Percentiles rank a stretch among this genome's conserved stretches.
Evolutionary conservation across 2,888 invertebrate genomes (phyloP).

Genomic region (Heliconius ethilla): DNA sequence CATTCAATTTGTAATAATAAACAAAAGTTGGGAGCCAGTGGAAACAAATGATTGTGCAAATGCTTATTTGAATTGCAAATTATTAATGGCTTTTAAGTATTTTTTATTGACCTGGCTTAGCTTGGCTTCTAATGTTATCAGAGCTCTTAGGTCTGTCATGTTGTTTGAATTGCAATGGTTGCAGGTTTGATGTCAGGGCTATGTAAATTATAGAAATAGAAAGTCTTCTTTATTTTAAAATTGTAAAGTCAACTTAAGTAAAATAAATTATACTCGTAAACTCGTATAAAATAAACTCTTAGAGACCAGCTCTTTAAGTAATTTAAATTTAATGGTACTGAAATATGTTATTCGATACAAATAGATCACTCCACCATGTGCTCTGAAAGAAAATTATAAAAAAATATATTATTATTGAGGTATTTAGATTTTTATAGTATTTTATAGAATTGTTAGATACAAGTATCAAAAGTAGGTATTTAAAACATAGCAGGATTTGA

Average conservation of each 20-base stretch:
- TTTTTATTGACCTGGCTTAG: background rate
- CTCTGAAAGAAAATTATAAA: conserved; percentile 57
- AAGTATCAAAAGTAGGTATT: background rate
- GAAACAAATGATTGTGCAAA: conserved; percentile 13
- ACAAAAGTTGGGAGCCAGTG: conserved; percentile 16
- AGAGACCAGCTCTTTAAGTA: conserved; percentile 55
- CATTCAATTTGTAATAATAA: conserved; percentile 19
- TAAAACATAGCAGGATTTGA: background rate
- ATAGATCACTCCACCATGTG: conserved; percentile 76
- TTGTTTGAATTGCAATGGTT: background rate
- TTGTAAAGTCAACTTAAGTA: background rate
- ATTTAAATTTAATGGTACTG: conserved; percentile 18
- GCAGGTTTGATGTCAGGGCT: background rate
- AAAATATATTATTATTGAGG: background rate
- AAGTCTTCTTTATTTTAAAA: background rate
- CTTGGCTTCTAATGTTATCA: background rate
- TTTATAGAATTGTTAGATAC: background rate
- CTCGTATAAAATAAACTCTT: conserved; percentile 44
- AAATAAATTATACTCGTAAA: background rate
- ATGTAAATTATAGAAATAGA: background rate
- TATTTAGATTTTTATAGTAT: background rate
- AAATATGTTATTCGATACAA: conserved; percentile 32
- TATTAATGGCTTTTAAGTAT: conserved; percentile 12
- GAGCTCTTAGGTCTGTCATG: background rate
- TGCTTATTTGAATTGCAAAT: conserved; percentile 21